Percentiles rank a stretch among this genome's conserved stretches.
phyloP scores from a whole-genome alignment of 2,888 invertebrate species.

The Polietes domitor region DNA sequence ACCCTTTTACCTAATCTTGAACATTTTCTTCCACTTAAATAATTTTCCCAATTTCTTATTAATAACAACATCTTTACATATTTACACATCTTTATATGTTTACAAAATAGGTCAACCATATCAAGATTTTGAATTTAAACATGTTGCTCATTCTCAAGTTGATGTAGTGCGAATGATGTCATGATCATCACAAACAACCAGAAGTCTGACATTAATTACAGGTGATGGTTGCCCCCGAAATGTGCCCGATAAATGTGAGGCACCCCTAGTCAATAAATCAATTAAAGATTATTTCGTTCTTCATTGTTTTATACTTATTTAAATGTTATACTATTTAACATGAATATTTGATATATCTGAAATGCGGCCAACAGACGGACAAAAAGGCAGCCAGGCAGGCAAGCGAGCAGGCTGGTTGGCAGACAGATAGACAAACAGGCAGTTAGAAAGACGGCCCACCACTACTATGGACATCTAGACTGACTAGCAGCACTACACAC shows the following conservation, averaged over 20 bases:
- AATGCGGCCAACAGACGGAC: neutral
- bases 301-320: constrained; percentile 51
- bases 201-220: constrained; percentile 43
- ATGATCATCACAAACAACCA: constrained; percentile 14
- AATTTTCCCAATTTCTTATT: no score
- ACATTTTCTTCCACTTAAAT: no score
- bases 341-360: constrained; percentile 7
- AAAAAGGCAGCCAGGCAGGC: neutral
- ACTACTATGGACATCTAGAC: neutral
- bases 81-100: constrained; percentile 53
- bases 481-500: neutral
- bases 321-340: constrained; percentile 37
- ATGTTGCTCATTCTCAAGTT: neutral
- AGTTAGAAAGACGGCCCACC: neutral
- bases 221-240: constrained; percentile 5
- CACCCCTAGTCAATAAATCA: constrained; percentile 48
- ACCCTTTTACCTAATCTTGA: no score
- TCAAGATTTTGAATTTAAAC: constrained; percentile 26
- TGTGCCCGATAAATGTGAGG: neutral
- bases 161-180: constrained; percentile 21
- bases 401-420: neutral
- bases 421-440: neutral
- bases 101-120: constrained; percentile 58
- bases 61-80: neutral
- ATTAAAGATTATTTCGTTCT: constrained; percentile 21